Evolutionary conservation across 2,797 vertebrate genomes (phyloP), one percentile per base, ranked within the genome.

Genomic region (Leptodactylus fallax): DNA sequence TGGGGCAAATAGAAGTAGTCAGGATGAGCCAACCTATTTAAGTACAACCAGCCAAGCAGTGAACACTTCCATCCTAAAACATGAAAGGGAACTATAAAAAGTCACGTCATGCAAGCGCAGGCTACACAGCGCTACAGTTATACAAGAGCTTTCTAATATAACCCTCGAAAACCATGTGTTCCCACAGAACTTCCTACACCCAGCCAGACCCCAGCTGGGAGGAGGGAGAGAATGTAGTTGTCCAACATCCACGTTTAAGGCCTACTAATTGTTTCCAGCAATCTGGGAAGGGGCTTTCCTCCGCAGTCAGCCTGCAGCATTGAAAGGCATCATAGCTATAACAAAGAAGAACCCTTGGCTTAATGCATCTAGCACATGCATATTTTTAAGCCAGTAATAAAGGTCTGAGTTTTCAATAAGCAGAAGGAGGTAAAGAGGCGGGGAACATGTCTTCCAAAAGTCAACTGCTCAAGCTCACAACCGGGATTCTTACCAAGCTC

Each of bases 241-340:
- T 85, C 71, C 83, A 85, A 77, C 72, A 85, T 85, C 53, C 82
- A 74, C 67, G 36, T 84, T 83, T 84, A 60, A 74, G 53, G 67
- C 19, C 25, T 81, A 65, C 67, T 72, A 84, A 76, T 76, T 84
- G 82, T 74, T 84, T 84, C 82, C 82, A 84, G 81, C 81, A 16
- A 72, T 55, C 12, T 9, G 55, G 55, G 67, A 84, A n/a, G 55
- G 27, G 13, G 27, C 82, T 74, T 49, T 63, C 61, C n/a, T 76
- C 36, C 4, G 36, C 36, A 36, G 36, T 36, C 36, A 36, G 36
- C 36, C 82, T 61, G 27, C 67, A 60, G 53, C 23, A 19, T 0
- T 17, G 19, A 67, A 14, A 71, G 60, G 23, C 19, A 63, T 69
- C n/a, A 82, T 6, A 5, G 23, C 65, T 56, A n/a, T 51, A 56